Evolutionary conservation across 1,140 invertebrate species (phyloP), one percentile per base, ranked within the genome.

Genomic region (Hycleus cichorii): DNA sequence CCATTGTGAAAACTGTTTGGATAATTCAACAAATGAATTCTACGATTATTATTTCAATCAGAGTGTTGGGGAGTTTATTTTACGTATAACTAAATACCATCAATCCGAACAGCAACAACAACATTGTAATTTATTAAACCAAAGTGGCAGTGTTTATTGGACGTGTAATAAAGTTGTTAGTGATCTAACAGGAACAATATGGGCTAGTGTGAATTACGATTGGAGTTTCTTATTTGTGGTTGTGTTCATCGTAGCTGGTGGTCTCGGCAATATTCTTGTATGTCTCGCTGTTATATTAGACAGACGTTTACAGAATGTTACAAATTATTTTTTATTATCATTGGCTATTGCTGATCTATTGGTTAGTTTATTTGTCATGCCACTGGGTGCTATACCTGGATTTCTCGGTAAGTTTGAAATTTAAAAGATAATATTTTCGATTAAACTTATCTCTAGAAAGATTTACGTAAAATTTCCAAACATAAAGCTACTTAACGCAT

Each of bases 321-420:
- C 94, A 45, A 97, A 97, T 76, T 93, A 95, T 74, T 95, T 97
- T 74, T 83, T 97, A 49, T 78, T 96, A 50, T 96, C 93, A 39
- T 75, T 97, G 71, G 93, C 95, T 8, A 85, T 96, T 44, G 93
- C 94, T 32, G 95, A 97, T 77, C 79, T 97, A 12, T 79, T 97
- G 43, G 93, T 97, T 66, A 90, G 88, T 65, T 74, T 93, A 44
- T 87, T 93, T 70, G 91, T 94, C 5, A 95, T 95, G 91, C 91
- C 91, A 4, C 81, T 94, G 69, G 89, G 89, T 43, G 89, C 90
- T 7, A 86, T 92, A 61, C 87, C 87, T 6, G 89, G 88, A 67
- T 89, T 93, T 75, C 76, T 90, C 65, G 89, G 90, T 92, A 75
- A 89, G 86, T 64, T 32, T 32, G 0, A 18, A 18, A 18, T 18